A percentile compares a stretch with the other conserved stretches of the same genome.
Evolutionary conservation across 2,888 invertebrate species (phyloP).

Genomic region (Megastigmus dorsalis): DNA sequence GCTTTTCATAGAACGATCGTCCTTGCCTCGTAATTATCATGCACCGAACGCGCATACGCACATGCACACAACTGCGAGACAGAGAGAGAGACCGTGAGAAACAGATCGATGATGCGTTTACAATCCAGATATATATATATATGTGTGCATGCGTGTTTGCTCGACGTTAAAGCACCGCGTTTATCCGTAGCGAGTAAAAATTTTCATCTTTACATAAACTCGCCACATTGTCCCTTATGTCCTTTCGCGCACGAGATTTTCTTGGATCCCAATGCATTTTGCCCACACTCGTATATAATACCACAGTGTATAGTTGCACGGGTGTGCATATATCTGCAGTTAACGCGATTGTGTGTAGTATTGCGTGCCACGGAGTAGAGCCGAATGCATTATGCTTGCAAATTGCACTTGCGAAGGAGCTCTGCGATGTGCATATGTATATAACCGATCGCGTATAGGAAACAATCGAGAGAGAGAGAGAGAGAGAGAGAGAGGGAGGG

Average conservation of each 20-base stretch:
- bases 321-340: not conserved
- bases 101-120: slow-evolving; percentile 66
- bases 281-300: too few species aligned
- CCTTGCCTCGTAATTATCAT: slow-evolving; percentile 34
- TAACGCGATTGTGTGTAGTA: not conserved
- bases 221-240: too few species aligned
- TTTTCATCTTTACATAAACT: too few species aligned
- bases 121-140: slow-evolving; percentile 54
- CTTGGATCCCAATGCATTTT: too few species aligned
- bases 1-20: slow-evolving; percentile 10
- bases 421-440: slow-evolving; percentile 3
- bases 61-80: slow-evolving; percentile 37
- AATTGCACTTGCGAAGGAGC: slow-evolving; percentile 1
- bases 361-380: too few species aligned
- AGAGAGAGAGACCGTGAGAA: slow-evolving; percentile 70
- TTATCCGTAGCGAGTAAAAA: too few species aligned
- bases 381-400: too few species aligned
- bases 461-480: not conserved
- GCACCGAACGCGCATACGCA: too few species aligned
- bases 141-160: slow-evolving; percentile 55
- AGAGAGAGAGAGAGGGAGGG: too few species aligned
- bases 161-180: not conserved
- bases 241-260: too few species aligned
- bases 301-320: too few species aligned
- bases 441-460: not conserved